Base-by-base conservation (phyloP, 2,797 vertebrate genomes). In the Oceanodroma leucorhoa region DNA sequence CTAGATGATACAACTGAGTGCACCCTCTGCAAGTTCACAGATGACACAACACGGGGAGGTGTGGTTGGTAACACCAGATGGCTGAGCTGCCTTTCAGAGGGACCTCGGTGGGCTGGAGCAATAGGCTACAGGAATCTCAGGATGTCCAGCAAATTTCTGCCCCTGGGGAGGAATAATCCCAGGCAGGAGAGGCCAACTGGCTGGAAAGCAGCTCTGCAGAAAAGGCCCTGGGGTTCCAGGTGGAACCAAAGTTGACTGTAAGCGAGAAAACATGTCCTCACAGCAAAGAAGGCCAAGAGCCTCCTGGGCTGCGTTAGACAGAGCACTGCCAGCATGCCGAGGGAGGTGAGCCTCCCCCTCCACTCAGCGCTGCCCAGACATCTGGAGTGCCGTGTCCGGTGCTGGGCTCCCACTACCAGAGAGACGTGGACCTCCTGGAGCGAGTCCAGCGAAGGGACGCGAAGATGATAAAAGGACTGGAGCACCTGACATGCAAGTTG, bases 311-410 rank as follows among this genome's bases (percentile, higher is more conserved):
- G 30, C 66, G 7, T 19, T 14, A 57, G 23, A 14, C 18, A 12
- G 26, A 40, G 29, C 3, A 6, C 0, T 5, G 61, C 36, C 76
- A 65, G 38, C 61, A 5, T 1, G 13, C 6, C 1, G 0, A 51
- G 46, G 41, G 14, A 41, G 14, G 8, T 8, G 43, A 72, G 51
- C 38, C 20, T 32, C 46, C 20, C 64, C 30, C 24, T 9, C 30
- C 64, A 3, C 29, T 5, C 57, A 53, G 78, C 58, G 14, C 29
- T 4, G 45, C 60, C 15, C 70, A 71, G 46, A 14, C 41, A 36
- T 2, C 36, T 64, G 62, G 29, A n/a, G n/a, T 5, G 57, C 62
- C 34, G 41, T 6, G 2, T 1, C 17, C 10, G 1, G 23, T 40
- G 53, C 60, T 51, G 70, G 23, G 57, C 46, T 65, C 50, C 70